Percentiles rank a stretch among this genome's conserved stretches.
Evolutionary conservation across 2,888 invertebrate genomes (phyloP).

Genomic region (Chorisops tibialis): DNA sequence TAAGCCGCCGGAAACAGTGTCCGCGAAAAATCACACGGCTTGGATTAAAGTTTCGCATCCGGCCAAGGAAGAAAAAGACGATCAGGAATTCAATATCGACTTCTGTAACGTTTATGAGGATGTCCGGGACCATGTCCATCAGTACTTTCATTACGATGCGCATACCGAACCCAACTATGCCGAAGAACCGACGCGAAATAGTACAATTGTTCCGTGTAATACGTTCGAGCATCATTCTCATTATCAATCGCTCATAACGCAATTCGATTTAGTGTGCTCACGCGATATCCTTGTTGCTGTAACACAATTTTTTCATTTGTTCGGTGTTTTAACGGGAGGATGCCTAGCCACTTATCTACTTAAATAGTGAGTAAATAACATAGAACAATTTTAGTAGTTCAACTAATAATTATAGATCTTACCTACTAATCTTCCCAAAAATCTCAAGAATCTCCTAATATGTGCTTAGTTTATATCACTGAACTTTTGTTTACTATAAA

Average conservation of each 20-base stretch:
- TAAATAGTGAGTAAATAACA: conserved; percentile 46
- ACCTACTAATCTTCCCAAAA: too few species aligned
- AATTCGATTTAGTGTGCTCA: conserved; percentile 54
- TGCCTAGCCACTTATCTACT: conserved; percentile 51
- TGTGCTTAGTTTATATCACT: too few species aligned
- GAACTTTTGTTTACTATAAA: too few species aligned
- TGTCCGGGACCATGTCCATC: conserved; percentile 49
- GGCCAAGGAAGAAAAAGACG: conserved; percentile 47
- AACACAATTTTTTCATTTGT: conserved; percentile 55
- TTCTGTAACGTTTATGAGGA: conserved; percentile 51
- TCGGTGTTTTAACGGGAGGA: conserved; percentile 54
- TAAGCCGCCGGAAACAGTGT: conserved; percentile 47
- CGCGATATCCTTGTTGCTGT: conserved; percentile 52
- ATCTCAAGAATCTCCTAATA: too few species aligned
- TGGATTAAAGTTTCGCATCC: conserved; percentile 53
- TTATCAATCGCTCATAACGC: conserved; percentile 51
- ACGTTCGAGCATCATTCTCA: conserved; percentile 48
- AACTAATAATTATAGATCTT: too few species aligned
- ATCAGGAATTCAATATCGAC: conserved; percentile 50
- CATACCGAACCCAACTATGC: conserved; percentile 45
- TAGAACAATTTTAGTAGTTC: too few species aligned
- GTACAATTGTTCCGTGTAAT: conserved; percentile 48
- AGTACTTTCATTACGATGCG: conserved; percentile 46
- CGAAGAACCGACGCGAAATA: conserved; percentile 45
- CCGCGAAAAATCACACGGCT: conserved; percentile 45